A percentile compares a stretch with the other conserved stretches of the same genome.
phyloP scores from a whole-genome alignment of 2,797 vertebrate species.

The Pseudotriccus pelzelni region DNA sequence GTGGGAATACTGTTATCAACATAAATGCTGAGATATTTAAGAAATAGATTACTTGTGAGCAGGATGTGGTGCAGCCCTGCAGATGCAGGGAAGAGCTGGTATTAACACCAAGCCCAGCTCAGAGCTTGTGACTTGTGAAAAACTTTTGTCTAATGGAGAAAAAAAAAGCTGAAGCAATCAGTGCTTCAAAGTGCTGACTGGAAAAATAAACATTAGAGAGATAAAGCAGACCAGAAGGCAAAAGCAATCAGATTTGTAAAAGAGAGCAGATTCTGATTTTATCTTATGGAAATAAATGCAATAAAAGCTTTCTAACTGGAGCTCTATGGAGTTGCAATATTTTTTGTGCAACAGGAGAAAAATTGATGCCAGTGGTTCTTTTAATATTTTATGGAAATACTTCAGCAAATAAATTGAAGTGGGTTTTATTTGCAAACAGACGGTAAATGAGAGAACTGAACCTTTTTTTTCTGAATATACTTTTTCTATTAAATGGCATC shows the following conservation, averaged over 20 bases:
- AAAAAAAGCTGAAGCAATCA: conserved; percentile 59
- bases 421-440: conserved; percentile 47
- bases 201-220: conserved; percentile 66
- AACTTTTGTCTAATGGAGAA: conserved; percentile 28
- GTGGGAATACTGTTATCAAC: background rate
- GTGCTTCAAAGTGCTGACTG: conserved; percentile 57
- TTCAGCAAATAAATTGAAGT: conserved; percentile 59
- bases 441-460: conserved; percentile 45
- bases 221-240: conserved; percentile 65
- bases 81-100: background rate
- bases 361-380: conserved; percentile 39
- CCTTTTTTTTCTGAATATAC: background rate
- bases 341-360: conserved; percentile 46
- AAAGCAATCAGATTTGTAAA: conserved; percentile 68
- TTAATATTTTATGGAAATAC: conserved; percentile 70
- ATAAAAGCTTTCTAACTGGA: conserved; percentile 60
- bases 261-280: conserved; percentile 64
- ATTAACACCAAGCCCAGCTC: background rate
- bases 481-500: conserved; percentile 10
- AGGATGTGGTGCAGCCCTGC: background rate
- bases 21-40: background rate
- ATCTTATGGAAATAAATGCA: conserved; percentile 68
- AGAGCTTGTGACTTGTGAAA: background rate
- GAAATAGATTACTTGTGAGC: background rate
- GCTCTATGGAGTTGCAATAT: conserved; percentile 26